These are phyloP conservation scores for Scaptomyza cyrtandrae DNA, from an alignment of 2,888 invertebrate genomes.

Conservation along the genomic window DNA sequence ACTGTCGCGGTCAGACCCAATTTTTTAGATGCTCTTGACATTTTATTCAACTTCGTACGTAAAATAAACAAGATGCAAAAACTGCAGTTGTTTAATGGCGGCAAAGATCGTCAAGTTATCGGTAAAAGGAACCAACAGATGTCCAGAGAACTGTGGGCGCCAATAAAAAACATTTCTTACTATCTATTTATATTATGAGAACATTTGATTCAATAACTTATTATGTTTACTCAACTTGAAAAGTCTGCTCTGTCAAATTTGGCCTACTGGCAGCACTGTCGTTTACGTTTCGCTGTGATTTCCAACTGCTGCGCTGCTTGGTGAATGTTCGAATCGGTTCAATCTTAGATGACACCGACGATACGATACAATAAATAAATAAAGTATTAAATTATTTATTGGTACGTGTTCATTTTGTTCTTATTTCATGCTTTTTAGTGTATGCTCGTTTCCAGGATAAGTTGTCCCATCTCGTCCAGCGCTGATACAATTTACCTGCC, in stretches of 20 bases:
- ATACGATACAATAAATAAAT: constrained; percentile 21
- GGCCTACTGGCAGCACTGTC: not conserved
- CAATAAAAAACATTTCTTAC: not conserved
- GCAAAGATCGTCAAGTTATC: too few relatives aligned
- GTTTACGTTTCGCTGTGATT: constrained; percentile 18
- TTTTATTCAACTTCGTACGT: not conserved
- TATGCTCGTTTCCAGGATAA: not conserved
- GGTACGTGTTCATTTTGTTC: not conserved
- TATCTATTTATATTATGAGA: not conserved
- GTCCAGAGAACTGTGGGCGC: not conserved
- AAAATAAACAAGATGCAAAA: not conserved
- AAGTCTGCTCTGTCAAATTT: not conserved
- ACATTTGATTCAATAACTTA: not conserved
- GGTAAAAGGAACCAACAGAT: too few relatives aligned
- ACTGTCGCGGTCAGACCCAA: not conserved
- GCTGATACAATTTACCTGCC: constrained; percentile 28
- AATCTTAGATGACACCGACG: too few relatives aligned
- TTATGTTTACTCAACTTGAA: not conserved
- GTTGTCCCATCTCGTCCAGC: constrained; percentile 37
- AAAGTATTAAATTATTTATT: not conserved
- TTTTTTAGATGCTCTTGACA: not conserved
- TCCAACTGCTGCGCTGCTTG: constrained; percentile 34
- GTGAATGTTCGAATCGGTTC: constrained; percentile 53
- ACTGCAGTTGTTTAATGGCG: too few relatives aligned
- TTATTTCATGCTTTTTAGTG: not conserved